Conservation (phyloP, 2,113 vertebrate species). For the Motacilla tschutschensis region DNA sequence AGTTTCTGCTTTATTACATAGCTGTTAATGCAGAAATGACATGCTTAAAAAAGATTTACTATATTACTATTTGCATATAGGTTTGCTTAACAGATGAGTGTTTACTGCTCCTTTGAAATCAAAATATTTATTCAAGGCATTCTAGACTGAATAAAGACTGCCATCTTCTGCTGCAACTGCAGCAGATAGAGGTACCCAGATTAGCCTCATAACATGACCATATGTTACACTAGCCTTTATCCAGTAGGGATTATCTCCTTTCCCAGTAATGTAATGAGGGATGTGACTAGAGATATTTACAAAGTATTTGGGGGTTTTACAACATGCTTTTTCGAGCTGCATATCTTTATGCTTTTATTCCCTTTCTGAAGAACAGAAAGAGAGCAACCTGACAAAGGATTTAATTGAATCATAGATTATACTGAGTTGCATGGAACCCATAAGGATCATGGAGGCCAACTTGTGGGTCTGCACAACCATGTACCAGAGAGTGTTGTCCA, state of each 20-base stretch:
- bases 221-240: not conserved
- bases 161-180: constrained; percentile 45
- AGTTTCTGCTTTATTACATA: constrained; percentile 40
- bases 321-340: not conserved
- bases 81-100: constrained; percentile 21
- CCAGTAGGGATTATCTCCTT: not conserved
- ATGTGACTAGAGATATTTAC: not conserved
- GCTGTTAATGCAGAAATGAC: constrained; percentile 48
- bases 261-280: not conserved
- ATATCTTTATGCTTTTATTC: not conserved
- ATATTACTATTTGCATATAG: constrained; percentile 35
- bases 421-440: not conserved
- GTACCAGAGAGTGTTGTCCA: not conserved
- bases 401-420: not conserved
- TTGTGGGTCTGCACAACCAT: not conserved
- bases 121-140: constrained; percentile 2
- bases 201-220: not conserved
- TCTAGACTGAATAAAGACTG: constrained; percentile 39
- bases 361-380: not conserved
- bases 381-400: not conserved
- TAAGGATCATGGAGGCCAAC: not conserved
- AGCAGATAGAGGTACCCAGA: not conserved
- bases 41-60: constrained; percentile 55
- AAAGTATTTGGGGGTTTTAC: not conserved
- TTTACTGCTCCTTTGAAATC: constrained; percentile 8